These are phyloP conservation scores for Porites cylindrica DNA, from an alignment of 92 coral and sea anemone species.

Conservation along the genomic window DNA sequence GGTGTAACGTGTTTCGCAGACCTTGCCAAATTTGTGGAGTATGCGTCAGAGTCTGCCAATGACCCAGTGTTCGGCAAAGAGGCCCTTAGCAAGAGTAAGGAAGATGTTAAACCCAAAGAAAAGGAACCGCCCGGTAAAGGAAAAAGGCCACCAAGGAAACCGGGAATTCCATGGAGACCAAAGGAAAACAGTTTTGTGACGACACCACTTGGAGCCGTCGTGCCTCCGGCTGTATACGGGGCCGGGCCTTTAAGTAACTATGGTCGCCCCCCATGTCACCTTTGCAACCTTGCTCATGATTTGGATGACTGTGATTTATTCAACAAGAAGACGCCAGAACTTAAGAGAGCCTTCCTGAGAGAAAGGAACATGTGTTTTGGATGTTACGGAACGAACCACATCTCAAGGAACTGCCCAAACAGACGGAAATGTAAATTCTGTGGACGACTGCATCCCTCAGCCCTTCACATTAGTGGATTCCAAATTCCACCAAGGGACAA, in stretches of 20 bases:
- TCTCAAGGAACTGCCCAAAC: slow-evolving; percentile 46
- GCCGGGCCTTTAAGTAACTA: slow-evolving; percentile 42
- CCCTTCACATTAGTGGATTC: slow-evolving; percentile 71
- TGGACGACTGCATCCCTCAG: slow-evolving; percentile 65
- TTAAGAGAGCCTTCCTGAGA: slow-evolving; percentile 58
- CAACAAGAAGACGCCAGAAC: slow-evolving; percentile 49
- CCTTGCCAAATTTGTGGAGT: slow-evolving; percentile 40
- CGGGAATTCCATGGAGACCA: neutral
- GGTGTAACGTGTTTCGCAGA: slow-evolving; percentile 40
- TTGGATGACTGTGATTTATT: slow-evolving; percentile 70
- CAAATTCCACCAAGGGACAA: slow-evolving; percentile 13
- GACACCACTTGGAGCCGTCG: neutral
- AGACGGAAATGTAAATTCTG: slow-evolving; percentile 48
- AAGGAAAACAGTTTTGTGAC: slow-evolving; percentile 46
- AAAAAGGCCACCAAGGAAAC: slow-evolving; percentile 1
- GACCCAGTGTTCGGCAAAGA: slow-evolving; percentile 69
- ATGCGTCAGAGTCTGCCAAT: slow-evolving; percentile 69
- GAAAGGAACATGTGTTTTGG: slow-evolving; percentile 55
- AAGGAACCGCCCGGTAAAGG: neutral
- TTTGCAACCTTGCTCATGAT: slow-evolving; percentile 48
- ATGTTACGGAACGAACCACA: slow-evolving; percentile 65
- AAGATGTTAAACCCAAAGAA: slow-evolving; percentile 18
- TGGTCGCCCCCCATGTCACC: slow-evolving; percentile 33
- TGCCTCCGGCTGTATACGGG: slow-evolving; percentile 26
- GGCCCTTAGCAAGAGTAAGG: slow-evolving; percentile 39